Evolutionary conservation across 2,113 vertebrate genomes (phyloP).

Genomic region (Nycticebus coucang): DNA sequence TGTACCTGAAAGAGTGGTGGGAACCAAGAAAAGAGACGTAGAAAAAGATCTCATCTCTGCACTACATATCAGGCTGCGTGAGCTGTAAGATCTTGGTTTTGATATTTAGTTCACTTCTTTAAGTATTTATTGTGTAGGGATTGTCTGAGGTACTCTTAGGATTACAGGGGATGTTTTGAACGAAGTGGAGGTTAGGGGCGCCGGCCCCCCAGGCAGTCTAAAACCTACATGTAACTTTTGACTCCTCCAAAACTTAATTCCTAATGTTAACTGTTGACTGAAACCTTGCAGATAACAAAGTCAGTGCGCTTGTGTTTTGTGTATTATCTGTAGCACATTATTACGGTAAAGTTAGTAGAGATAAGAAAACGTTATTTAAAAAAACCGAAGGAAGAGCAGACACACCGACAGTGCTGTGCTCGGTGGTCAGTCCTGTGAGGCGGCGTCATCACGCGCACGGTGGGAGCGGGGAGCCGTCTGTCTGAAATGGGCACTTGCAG

Average conservation of each 20-base stretch:
- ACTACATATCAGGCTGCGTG: accelerated
- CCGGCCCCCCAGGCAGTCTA: not conserved
- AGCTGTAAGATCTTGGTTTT: not conserved
- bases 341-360: not conserved
- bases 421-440: not conserved
- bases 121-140: too few species aligned
- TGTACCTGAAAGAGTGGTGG: not conserved
- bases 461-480: not conserved
- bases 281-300: not conserved
- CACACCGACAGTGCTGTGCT: not conserved
- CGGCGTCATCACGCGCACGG: not conserved
- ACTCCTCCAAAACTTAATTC: not conserved
- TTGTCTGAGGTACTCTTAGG: not conserved
- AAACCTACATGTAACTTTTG: not conserved
- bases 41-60: not conserved
- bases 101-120: not conserved
- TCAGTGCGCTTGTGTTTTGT: not conserved
- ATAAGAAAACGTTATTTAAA: not conserved
- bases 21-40: not conserved
- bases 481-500: not conserved
- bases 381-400: not conserved
- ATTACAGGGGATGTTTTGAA: not conserved
- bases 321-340: not conserved
- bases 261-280: not conserved
- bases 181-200: not conserved